Conservation (phyloP, 2,888 invertebrate genomes). For the Homarus gammarus region DNA sequence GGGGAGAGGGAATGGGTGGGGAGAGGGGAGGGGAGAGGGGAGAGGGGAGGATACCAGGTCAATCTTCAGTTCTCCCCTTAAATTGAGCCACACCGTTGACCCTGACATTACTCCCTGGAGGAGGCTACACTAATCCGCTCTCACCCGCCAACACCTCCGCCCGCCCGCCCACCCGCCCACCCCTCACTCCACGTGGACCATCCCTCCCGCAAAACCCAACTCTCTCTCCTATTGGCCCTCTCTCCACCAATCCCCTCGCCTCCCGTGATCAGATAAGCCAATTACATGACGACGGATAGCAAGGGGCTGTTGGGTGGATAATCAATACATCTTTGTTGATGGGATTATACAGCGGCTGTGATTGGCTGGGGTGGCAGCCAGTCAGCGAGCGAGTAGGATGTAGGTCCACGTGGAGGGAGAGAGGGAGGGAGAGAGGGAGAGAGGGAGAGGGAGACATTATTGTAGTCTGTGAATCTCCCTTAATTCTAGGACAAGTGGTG, state of each 20-base stretch:
- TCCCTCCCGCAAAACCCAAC: not conserved
- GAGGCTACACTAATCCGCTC: not conserved
- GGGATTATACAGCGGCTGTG: not conserved
- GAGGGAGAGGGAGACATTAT: too few species aligned
- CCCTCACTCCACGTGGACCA: too few species aligned
- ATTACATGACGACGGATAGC: not conserved
- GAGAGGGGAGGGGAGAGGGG: too few species aligned
- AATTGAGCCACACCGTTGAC: not conserved
- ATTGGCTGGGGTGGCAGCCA: not conserved
- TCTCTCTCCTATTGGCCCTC: not conserved
- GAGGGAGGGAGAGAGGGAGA: not conserved
- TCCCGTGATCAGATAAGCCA: not conserved
- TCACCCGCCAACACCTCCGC: not conserved
- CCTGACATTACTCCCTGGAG: not conserved
- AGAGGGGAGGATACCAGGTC: too few species aligned
- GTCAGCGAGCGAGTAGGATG: not conserved
- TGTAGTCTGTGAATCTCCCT: too few species aligned
- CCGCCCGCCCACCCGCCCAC: too few species aligned
- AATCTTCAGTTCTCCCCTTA: too few species aligned
- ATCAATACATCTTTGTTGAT: conserved; percentile 8
- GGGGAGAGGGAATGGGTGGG: too few species aligned
- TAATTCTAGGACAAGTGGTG: too few species aligned
- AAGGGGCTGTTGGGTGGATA: not conserved
- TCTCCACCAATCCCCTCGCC: not conserved
- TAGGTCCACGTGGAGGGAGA: not conserved